Evolutionary conservation across 2,797 vertebrate species (phyloP).

Genomic region (Tiaroga cobitis): DNA sequence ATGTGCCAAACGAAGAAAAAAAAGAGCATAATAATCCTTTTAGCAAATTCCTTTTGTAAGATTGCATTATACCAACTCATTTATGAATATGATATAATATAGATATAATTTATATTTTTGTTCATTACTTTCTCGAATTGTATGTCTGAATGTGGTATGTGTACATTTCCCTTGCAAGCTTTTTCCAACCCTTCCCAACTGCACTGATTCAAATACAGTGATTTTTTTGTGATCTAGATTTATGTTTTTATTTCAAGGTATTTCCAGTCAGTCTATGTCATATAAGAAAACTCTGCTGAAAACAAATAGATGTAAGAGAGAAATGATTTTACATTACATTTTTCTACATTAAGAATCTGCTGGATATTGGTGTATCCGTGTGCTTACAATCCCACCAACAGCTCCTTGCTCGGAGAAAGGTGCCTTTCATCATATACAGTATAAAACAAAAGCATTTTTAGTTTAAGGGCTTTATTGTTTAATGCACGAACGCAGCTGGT

Average conservation of each 20-base stretch:
- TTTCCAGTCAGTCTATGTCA: constrained; percentile 12
- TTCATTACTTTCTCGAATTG: background rate
- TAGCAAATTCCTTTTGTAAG: background rate
- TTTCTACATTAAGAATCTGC: constrained; percentile 10
- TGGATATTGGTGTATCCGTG: background rate
- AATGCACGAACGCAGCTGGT: constrained; percentile 31
- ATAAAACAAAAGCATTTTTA: background rate
- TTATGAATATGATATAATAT: background rate
- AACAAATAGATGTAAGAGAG: constrained; percentile 28
- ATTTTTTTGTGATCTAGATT: constrained; percentile 2
- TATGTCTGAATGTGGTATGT: background rate
- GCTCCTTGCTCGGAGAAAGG: background rate
- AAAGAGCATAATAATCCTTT: background rate
- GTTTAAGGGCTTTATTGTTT: constrained; percentile 24
- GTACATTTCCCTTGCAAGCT: background rate
- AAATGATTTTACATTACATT: constrained; percentile 33
- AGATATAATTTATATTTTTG: background rate
- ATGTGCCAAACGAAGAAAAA: background rate
- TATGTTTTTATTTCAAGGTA: constrained; percentile 39
- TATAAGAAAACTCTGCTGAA: constrained; percentile 19
- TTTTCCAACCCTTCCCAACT: background rate
- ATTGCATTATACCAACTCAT: no score
- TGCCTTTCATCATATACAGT: constrained; percentile 13
- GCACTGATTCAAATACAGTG: constrained; percentile 21
- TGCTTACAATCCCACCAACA: background rate